Base-by-base conservation (phyloP, 2,888 invertebrate species). In the Germaria angustata region DNA sequence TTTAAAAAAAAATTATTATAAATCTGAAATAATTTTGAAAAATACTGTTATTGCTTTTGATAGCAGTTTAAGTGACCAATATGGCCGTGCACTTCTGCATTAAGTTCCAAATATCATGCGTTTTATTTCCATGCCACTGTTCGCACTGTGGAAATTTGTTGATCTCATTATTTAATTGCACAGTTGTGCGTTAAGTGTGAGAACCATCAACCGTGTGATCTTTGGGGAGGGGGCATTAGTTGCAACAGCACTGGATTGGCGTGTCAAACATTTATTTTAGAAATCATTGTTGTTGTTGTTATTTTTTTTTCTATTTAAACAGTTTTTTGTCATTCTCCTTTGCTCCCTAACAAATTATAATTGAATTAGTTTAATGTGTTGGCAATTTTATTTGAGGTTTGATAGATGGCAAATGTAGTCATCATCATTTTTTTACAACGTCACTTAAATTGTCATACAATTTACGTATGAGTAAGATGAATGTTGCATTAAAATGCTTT, bases 151-250 rank as follows among this genome's bases (percentile, higher is more conserved):
- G 13, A 57, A 49, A 76, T 44, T 34, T 71, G 73, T 79, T 79
- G 72, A 72, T 72, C 79, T 57, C 59, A 66, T 59, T 73, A 36
- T 80, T 73, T 79, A 79, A 66, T 72, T 51, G 32, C 41, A 49
- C 49, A 59, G 13, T 46, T 49, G 53, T 69, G 39, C 53, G n/a
- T 32, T n/a, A 57, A 39, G 51, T 73, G 53, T 59, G 73, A 49
- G 49, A 72, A 73, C 51, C 44, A 68, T 73, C 57, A 51, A n/a
- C 24, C n/a, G 32, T 61, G 55, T 32, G 41, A 11, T 49, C 41
- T 28, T 63, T 24, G 55, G 46, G 46, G 55, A 55, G 71, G n/a
- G 28, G 46, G 55, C 65, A 78, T 6, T 39, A 71, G 24, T 41
- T 20, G 4, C 15, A 63, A 7, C 15, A 63, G 36, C 44, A 55